Percentiles rank a stretch among this genome's conserved stretches.
phyloP scores from a whole-genome alignment of 2,113 vertebrate species.

The Osmerus mordax region DNA sequence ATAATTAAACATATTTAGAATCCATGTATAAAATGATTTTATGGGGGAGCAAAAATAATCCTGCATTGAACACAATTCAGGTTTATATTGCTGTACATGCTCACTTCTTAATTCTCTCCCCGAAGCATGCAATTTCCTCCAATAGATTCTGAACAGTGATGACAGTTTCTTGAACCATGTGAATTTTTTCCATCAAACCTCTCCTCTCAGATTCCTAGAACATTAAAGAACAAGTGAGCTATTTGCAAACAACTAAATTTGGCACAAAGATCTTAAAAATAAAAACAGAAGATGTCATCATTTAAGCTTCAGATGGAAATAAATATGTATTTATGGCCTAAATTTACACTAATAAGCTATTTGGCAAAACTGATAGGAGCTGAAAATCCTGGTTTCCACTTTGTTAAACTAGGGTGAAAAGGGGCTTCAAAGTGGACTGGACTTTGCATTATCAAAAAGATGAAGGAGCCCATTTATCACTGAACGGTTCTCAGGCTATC shows the following conservation, averaged over 20 bases:
- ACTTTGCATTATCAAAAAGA: constrained; percentile 42
- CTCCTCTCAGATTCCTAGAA: constrained; percentile 87
- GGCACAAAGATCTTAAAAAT: neutral
- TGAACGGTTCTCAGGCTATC: constrained; percentile 35
- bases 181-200: constrained; percentile 90
- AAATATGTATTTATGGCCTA: no score
- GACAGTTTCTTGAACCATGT: constrained; percentile 95
- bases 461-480: constrained; percentile 3
- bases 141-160: constrained; percentile 87
- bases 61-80: neutral
- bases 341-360: neutral
- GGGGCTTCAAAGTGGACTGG: constrained; percentile 36
- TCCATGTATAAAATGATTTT: neutral
- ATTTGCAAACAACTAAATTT: constrained; percentile 5
- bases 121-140: constrained; percentile 85
- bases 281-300: neutral
- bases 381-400: neutral
- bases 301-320: no score
- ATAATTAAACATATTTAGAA: no score
- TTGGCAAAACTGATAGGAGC: neutral
- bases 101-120: constrained; percentile 97
- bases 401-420: constrained; percentile 23
- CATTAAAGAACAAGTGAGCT: constrained; percentile 8
- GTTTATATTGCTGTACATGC: constrained; percentile 36
- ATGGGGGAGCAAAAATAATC: no score